These are phyloP conservation scores for Xanthostigma xanthostigma DNA, from an alignment of 2,888 invertebrate species.

Conservation along the genomic window DNA sequence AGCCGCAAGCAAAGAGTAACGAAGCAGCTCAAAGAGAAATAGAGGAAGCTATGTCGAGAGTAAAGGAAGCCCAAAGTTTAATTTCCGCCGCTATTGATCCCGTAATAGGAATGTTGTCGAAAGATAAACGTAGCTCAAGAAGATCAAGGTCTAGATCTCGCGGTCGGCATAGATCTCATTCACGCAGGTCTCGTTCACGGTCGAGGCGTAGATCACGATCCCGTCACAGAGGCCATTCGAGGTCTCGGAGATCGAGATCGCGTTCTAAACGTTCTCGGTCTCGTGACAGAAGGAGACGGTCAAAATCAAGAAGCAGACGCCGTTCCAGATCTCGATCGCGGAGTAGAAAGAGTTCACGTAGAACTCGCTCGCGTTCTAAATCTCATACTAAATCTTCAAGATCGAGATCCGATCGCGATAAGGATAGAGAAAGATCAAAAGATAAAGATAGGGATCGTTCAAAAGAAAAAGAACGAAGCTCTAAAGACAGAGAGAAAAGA, in stretches of 20 bases:
- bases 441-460: slow-evolving; percentile 11
- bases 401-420: slow-evolving; percentile 15
- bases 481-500: slow-evolving; percentile 18
- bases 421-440: slow-evolving; percentile 10
- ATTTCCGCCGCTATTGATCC: slow-evolving; percentile 90
- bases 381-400: slow-evolving; percentile 9
- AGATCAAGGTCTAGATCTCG: slow-evolving; percentile 27
- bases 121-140: slow-evolving; percentile 55
- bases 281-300: slow-evolving; percentile 29
- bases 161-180: slow-evolving; percentile 29
- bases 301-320: slow-evolving; percentile 22
- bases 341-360: slow-evolving; percentile 23
- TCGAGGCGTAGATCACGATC: slow-evolving; percentile 40
- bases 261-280: slow-evolving; percentile 34
- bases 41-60: slow-evolving; percentile 92
- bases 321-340: slow-evolving; percentile 23
- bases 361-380: slow-evolving; percentile 17
- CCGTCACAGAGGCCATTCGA: slow-evolving; percentile 38
- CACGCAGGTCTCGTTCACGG: slow-evolving; percentile 50
- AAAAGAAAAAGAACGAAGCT: slow-evolving; percentile 9
- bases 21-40: slow-evolving; percentile 92
- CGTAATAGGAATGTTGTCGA: slow-evolving; percentile 72
- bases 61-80: slow-evolving; percentile 89
- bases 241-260: slow-evolving; percentile 40
- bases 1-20: slow-evolving; percentile 89